A percentile compares a stretch with the other conserved stretches of the same genome.
phyloP scores from a whole-genome alignment of 1,140 invertebrate genomes.

The Helicoverpa armigera region DNA sequence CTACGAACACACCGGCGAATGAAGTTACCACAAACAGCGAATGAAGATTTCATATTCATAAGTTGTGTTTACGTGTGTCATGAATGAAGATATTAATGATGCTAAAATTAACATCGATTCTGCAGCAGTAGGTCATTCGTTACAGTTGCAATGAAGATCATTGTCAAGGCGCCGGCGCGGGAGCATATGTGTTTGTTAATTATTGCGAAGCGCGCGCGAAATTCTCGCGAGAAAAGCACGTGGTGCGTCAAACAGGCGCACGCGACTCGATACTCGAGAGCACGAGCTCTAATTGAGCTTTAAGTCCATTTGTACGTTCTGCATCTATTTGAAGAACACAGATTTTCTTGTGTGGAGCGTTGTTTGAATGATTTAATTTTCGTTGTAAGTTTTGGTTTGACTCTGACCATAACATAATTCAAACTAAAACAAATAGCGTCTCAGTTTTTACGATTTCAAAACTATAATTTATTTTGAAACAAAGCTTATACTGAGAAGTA shows the following conservation, averaged over 20 bases:
- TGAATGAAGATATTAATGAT: slow-evolving; percentile 31
- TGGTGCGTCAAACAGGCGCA: slow-evolving; percentile 3
- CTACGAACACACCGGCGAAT: neutral
- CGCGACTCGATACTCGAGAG: neutral
- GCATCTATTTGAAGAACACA: neutral
- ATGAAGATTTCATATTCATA: slow-evolving; percentile 29
- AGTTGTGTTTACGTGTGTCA: slow-evolving; percentile 9
- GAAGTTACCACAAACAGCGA: neutral
- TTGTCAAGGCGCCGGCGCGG: slow-evolving; percentile 63
- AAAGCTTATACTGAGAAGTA: too few relatives aligned
- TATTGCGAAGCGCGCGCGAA: slow-evolving; percentile 56
- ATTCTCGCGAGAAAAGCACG: slow-evolving; percentile 44
- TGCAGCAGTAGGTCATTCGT: slow-evolving; percentile 29
- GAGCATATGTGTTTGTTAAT: slow-evolving; percentile 57
- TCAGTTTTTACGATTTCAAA: too few relatives aligned
- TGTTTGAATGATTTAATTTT: too few relatives aligned
- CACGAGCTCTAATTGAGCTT: slow-evolving; percentile 14
- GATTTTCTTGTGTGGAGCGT: neutral
- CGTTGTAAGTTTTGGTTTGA: too few relatives aligned
- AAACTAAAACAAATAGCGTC: too few relatives aligned
- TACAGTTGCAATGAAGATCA: slow-evolving; percentile 65
- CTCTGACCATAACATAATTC: too few relatives aligned
- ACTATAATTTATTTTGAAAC: too few relatives aligned
- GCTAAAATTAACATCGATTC: slow-evolving; percentile 34
- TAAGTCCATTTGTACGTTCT: neutral